Conservation (phyloP, 2,113 vertebrate genomes). For the Accipiter virgatus region DNA sequence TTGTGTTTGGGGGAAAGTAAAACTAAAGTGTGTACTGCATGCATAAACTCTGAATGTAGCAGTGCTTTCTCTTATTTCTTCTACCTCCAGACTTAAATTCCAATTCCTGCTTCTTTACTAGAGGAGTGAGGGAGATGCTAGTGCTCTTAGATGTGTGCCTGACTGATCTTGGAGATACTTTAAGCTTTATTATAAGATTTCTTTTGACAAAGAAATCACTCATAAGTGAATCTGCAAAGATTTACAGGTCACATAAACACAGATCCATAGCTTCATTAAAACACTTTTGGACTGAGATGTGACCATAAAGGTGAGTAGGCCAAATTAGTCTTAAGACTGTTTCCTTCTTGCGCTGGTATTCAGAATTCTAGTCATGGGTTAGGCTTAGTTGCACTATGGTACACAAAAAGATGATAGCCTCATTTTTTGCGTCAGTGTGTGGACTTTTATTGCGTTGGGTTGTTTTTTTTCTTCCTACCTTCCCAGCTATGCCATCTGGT, state of each 20-base stretch:
- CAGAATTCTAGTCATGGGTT: not conserved
- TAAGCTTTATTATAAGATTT: not conserved
- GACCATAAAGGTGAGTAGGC: not conserved
- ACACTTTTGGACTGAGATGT: accelerated
- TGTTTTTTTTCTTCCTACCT: not conserved
- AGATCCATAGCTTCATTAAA: not conserved
- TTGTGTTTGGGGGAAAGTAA: not conserved
- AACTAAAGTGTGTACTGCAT: not conserved
- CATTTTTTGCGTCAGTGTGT: not conserved
- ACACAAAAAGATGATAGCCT: not conserved
- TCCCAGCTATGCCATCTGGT: conserved; percentile 60
- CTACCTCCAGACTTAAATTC: not conserved
- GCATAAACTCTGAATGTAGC: not conserved
- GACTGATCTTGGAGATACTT: not conserved
- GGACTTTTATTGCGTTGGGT: not conserved
- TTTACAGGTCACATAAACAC: not conserved
- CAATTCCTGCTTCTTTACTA: not conserved
- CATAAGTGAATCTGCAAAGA: not conserved
- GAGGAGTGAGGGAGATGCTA: not conserved
- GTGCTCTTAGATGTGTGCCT: not conserved
- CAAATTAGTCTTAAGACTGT: not conserved
- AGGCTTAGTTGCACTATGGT: not conserved
- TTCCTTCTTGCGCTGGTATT: not conserved
- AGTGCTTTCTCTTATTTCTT: not conserved
- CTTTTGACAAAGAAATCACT: not conserved